A percentile compares a stretch with the other conserved stretches of the same genome.
Conservation (phyloP, 2,113 vertebrate genomes). For the Fulmarus glacialis region DNA sequence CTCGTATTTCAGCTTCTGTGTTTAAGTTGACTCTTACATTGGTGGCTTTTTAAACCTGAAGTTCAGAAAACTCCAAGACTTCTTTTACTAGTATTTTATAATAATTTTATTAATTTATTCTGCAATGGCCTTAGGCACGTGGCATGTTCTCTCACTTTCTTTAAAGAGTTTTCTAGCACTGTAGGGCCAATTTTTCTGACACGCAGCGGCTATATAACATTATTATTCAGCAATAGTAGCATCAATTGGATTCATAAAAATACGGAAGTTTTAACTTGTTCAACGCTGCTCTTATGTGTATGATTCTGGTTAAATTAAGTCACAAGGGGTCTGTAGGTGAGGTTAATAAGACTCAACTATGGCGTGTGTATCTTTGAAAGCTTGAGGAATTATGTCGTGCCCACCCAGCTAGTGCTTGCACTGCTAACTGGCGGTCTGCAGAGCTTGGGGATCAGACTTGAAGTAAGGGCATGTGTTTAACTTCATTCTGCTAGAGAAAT, state of each 20-base stretch:
- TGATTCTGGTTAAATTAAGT: neutral
- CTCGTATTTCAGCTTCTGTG: neutral
- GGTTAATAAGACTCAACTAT: neutral
- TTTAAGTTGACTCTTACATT: neutral
- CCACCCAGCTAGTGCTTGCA: neutral
- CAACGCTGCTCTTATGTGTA: rapidly evolving
- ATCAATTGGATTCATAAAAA: neutral
- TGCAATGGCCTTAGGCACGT: neutral
- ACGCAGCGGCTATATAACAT: neutral
- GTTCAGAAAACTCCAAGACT: neutral
- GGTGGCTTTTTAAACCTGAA: neutral
- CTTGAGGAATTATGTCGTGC: neutral
- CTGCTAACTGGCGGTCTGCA: neutral
- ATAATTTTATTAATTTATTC: neutral
- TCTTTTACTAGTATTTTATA: neutral
- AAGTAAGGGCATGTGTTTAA: neutral
- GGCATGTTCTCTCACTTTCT: neutral
- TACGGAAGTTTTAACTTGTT: neutral
- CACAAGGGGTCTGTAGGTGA: neutral
- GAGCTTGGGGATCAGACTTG: neutral
- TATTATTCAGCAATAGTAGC: neutral
- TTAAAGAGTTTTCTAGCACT: neutral
- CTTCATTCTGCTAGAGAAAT: neutral
- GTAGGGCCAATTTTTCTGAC: neutral
- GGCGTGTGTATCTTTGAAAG: neutral